Percentiles rank a stretch among this genome's conserved stretches.
These are phyloP conservation scores for Microchrysa polita DNA, from an alignment of 2,888 invertebrate species.

Conservation along the genomic window DNA sequence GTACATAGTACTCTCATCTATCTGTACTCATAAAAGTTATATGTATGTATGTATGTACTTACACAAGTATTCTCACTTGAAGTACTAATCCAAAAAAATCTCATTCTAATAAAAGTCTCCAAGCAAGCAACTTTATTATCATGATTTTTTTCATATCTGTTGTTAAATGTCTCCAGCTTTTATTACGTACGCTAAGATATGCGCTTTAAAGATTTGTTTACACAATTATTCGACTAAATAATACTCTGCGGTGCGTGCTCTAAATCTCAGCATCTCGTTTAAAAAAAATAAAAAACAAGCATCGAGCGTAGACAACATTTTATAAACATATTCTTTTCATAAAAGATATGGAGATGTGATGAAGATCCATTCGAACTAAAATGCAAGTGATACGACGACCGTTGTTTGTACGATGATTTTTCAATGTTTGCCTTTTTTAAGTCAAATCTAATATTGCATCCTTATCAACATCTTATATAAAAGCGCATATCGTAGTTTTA, in stretches of 20 bases:
- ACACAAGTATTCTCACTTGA: no score
- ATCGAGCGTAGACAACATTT: background rate
- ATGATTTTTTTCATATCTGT: constrained; percentile 21
- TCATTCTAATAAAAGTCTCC: background rate
- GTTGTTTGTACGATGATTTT: no score
- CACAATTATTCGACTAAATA: constrained; percentile 7
- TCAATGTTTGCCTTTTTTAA: no score
- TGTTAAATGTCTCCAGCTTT: background rate
- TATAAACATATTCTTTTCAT: constrained; percentile 5
- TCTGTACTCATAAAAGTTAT: no score
- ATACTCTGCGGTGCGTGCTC: constrained; percentile 22
- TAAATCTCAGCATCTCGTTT: background rate
- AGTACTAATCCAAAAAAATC: constrained; percentile 10
- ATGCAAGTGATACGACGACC: no score
- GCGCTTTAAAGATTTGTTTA: constrained; percentile 29
- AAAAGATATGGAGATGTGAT: background rate
- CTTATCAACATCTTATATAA: no score
- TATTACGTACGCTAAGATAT: constrained; percentile 13
- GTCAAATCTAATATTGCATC: no score
- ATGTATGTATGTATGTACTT: no score
- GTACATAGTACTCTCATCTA: no score
- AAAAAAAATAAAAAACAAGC: background rate
- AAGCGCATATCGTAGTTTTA: no score
- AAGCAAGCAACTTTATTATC: constrained; percentile 12
- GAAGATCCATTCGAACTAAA: background rate